Evolutionary conservation across 1,140 invertebrate species (phyloP).

Genomic region (Phymorhynchus buccinoides): DNA sequence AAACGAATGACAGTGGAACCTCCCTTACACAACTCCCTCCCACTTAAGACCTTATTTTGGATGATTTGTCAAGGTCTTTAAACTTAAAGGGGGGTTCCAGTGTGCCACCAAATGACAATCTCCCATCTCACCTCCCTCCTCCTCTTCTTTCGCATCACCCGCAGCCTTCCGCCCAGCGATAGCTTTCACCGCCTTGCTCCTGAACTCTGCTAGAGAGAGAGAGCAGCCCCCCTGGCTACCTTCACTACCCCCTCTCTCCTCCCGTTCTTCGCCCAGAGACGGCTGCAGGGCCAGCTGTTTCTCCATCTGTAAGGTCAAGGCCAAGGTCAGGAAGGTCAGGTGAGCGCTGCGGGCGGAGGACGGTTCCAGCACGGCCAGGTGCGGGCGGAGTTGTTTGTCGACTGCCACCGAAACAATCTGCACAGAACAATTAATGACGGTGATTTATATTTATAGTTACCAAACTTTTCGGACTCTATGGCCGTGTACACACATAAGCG

Average conservation of each 20-base stretch:
- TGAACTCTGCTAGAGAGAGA: not conserved
- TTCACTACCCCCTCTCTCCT: not conserved
- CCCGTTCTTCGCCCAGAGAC: too few species aligned
- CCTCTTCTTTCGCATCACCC: not conserved
- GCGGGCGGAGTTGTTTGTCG: not conserved
- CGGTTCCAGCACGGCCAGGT: constrained; percentile 36
- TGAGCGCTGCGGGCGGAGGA: constrained; percentile 8
- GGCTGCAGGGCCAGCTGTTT: constrained; percentile 11
- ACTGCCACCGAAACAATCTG: constrained; percentile 23
- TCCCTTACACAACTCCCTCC: too few species aligned
- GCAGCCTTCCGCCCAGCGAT: not conserved
- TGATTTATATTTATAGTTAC: too few species aligned
- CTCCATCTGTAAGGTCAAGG: constrained; percentile 28
- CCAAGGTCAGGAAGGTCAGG: constrained; percentile 35
- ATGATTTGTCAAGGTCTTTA: too few species aligned
- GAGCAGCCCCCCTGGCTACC: not conserved
- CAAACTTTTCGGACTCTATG: too few species aligned
- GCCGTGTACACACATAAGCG: too few species aligned
- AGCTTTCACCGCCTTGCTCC: too few species aligned
- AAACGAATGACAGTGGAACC: too few species aligned
- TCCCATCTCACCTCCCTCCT: not conserved
- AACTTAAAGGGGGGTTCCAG: too few species aligned
- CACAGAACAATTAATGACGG: not conserved
- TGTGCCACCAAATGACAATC: not conserved
- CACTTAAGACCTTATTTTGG: too few species aligned